These are phyloP conservation scores for Pseudorasbora parva DNA, from an alignment of 2,113 vertebrate genomes.

Conservation along the genomic window DNA sequence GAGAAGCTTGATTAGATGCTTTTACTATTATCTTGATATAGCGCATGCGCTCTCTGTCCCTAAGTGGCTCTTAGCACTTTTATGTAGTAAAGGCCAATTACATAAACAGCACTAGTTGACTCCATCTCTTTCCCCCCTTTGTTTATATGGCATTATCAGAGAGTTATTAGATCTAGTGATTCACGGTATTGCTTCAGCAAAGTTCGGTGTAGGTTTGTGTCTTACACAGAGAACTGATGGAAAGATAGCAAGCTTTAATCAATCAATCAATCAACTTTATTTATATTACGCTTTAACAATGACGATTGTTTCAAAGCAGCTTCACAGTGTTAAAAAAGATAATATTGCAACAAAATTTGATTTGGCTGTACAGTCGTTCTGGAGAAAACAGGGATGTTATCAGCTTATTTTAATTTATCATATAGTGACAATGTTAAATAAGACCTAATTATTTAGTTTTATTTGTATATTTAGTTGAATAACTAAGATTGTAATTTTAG, in stretches of 20 bases:
- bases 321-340: too few relatives aligned
- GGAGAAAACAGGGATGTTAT: too few relatives aligned
- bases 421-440: too few relatives aligned
- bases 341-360: too few relatives aligned
- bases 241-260: conserved; percentile 6
- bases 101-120: conserved; percentile 71
- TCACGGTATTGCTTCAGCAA: conserved; percentile 48
- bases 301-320: too few relatives aligned
- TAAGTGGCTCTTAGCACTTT: conserved; percentile 34
- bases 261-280: too few relatives aligned
- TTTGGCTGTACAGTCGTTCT: too few relatives aligned
- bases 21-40: conserved; percentile 37
- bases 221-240: conserved; percentile 11
- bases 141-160: conserved; percentile 52
- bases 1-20: conserved; percentile 31
- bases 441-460: too few relatives aligned
- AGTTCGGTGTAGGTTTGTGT: conserved; percentile 32
- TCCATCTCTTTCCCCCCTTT: conserved; percentile 60
- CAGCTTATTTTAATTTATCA: too few relatives aligned
- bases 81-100: conserved; percentile 66
- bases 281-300: too few relatives aligned
- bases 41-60: conserved; percentile 20
- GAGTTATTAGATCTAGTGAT: conserved; percentile 66
- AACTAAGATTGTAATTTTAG: too few relatives aligned
- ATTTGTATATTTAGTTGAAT: too few relatives aligned